Percentiles rank a stretch among this genome's conserved stretches.
Conservation (phyloP, 1,140 invertebrate species). For the Diuraphis noxia region DNA sequence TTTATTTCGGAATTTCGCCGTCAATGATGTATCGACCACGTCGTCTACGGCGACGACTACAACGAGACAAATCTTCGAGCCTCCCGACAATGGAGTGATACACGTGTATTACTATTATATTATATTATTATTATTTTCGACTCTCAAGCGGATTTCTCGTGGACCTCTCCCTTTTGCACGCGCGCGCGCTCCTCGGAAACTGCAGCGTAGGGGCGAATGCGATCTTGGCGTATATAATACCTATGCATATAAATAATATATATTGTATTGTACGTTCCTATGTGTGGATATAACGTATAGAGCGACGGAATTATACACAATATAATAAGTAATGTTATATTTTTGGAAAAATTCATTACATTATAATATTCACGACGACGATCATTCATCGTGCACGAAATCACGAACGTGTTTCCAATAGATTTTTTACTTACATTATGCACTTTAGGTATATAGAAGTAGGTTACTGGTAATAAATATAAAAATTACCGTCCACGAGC, state of each 20-base stretch:
- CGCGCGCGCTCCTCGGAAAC: not conserved
- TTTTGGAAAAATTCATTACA: no score
- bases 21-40: conserved; percentile 47
- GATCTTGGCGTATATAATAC: not conserved
- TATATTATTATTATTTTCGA: not conserved
- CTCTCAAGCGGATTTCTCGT: not conserved
- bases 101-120: not conserved
- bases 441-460: not conserved
- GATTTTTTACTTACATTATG: no score
- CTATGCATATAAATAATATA: not conserved
- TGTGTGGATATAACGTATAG: not conserved
- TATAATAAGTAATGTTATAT: not conserved
- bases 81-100: not conserved
- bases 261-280: not conserved
- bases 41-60: not conserved
- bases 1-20: conserved; percentile 13
- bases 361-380: not conserved
- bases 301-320: not conserved
- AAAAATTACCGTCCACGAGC: not conserved
- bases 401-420: not conserved
- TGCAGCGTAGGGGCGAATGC: not conserved
- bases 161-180: not conserved
- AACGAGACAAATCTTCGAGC: not conserved
- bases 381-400: not conserved
- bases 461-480: not conserved